Base-by-base conservation (phyloP, 2,113 vertebrate species). In the Candoia aspera region DNA sequence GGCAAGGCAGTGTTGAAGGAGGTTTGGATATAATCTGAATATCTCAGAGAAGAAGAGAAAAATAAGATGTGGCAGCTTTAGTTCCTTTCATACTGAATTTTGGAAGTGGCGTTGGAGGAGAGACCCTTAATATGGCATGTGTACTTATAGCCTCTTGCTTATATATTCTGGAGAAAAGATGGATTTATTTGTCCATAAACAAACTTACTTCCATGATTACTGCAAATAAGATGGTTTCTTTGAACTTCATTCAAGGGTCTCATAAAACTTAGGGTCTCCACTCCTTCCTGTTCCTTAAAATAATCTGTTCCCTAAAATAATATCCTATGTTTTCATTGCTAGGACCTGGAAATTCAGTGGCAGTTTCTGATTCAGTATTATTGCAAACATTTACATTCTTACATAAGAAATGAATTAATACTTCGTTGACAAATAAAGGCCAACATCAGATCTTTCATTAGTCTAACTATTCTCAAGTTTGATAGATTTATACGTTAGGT, bases 341-440 rank as follows among this genome's bases (percentile, higher is more conserved):
- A 26, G 53, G 46, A 9, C 6, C 84, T 86, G 37, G 53, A 54
- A 87, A 19, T 13, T 21, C n/a, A 29, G 1, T 55, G 6, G 12
- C 59, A 26, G n/a, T 49, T 79, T 42, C 86, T 55, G 21, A 37
- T 68, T 42, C 53, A 90, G 29, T 5, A 23, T 86, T 84, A 21
- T 12, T 19, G n/a, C 12, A 64, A 60, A 59, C 13, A 33, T n/a
- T 33, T n/a, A n/a, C n/a, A n/a, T n/a, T n/a, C n/a, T 91, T 13
- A 42, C 0, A 62, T 64, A 46, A 0, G 13, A 94, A 93, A 85
- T 91, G 55, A 89, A 58, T 37, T 54, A 90, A 90, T 93, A 79
- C 86, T 96, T 95, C 0, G 0, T 92, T 91, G 53, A 55, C 91
- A 87, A 94, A 94, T 91, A 87, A 95, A 95, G 53, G 0, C 57